These are phyloP conservation scores for Tragelaphus eurycerus DNA, from an alignment of 2,797 vertebrate genomes.

Conservation along the genomic window DNA sequence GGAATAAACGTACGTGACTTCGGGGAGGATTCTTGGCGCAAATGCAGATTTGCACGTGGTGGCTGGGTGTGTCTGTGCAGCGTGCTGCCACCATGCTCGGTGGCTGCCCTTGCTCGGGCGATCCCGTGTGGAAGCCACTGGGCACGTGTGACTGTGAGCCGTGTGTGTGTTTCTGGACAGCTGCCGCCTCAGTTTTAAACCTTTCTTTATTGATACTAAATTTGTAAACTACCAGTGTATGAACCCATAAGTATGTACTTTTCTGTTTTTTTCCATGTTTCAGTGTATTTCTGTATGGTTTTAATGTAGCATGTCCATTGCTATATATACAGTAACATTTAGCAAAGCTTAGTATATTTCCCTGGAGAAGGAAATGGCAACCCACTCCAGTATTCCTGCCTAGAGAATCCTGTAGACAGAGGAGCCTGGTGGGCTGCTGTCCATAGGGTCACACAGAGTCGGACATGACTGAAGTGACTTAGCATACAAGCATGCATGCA, in stretches of 20 bases:
- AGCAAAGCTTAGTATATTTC: not conserved
- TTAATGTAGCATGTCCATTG: not conserved
- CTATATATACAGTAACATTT: not conserved
- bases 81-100: rapidly evolving
- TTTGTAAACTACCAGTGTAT: not conserved
- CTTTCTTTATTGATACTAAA: not conserved
- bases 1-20: conserved; percentile 18
- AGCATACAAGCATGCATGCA: not conserved
- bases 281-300: not conserved
- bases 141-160: rapidly evolving
- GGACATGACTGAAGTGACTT: too few species aligned
- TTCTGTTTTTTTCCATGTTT: not conserved
- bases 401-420: too few species aligned
- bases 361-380: too few species aligned
- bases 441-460: too few species aligned
- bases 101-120: rapidly evolving
- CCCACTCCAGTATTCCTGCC: too few species aligned
- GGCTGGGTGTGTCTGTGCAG: not conserved
- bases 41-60: not conserved
- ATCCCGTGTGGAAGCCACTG: rapidly evolving
- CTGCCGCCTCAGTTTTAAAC: not conserved
- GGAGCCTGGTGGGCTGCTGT: too few species aligned
- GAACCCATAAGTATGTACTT: not conserved
- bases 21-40: not conserved
- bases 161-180: rapidly evolving